A percentile compares a stretch with the other conserved stretches of the same genome.
These are phyloP conservation scores for Drosophila burlai DNA, from an alignment of 1,140 invertebrate species.

Conservation along the genomic window DNA sequence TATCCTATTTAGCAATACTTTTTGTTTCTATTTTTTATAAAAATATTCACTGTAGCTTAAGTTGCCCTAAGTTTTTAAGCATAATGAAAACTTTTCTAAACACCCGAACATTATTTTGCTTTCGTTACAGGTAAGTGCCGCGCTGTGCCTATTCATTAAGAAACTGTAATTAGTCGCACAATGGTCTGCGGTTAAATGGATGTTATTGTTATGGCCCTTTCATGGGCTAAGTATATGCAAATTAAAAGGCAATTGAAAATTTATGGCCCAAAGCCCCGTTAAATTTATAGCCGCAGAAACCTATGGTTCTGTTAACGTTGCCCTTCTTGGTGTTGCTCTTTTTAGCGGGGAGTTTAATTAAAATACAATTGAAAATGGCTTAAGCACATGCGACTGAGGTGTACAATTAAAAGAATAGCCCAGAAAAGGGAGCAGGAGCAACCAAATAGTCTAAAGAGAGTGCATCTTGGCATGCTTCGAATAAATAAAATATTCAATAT, in stretches of 20 bases:
- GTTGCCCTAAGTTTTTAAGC: slow-evolving; percentile 7
- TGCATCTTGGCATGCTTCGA: slow-evolving; percentile 54
- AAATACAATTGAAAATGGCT: slow-evolving; percentile 70
- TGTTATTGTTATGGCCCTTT: slow-evolving; percentile 47
- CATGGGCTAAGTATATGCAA: slow-evolving; percentile 67
- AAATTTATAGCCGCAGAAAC: slow-evolving; percentile 65
- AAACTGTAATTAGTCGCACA: slow-evolving; percentile 69
- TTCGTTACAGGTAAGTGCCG: slow-evolving; percentile 64
- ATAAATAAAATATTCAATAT: slow-evolving; percentile 79
- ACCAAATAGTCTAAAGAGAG: slow-evolving; percentile 13
- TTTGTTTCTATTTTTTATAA: background rate
- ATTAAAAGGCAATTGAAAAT: slow-evolving; percentile 82
- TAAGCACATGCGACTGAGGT: slow-evolving; percentile 69
- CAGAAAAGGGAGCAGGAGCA: slow-evolving; percentile 6
- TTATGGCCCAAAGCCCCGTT: slow-evolving; percentile 66
- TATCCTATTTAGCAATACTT: background rate
- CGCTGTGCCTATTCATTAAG: slow-evolving; percentile 62
- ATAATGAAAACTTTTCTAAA: slow-evolving; percentile 28
- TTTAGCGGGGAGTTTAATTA: slow-evolving; percentile 28
- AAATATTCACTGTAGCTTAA: background rate
- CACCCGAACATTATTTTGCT: slow-evolving; percentile 6
- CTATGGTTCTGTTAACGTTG: slow-evolving; percentile 13
- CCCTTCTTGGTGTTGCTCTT: slow-evolving; percentile 8
- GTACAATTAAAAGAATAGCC: slow-evolving; percentile 16
- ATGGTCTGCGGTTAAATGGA: slow-evolving; percentile 26